A percentile compares a stretch with the other conserved stretches of the same genome.
phyloP scores from a whole-genome alignment of 2,113 vertebrate species.

The Peromyscus californicus region DNA sequence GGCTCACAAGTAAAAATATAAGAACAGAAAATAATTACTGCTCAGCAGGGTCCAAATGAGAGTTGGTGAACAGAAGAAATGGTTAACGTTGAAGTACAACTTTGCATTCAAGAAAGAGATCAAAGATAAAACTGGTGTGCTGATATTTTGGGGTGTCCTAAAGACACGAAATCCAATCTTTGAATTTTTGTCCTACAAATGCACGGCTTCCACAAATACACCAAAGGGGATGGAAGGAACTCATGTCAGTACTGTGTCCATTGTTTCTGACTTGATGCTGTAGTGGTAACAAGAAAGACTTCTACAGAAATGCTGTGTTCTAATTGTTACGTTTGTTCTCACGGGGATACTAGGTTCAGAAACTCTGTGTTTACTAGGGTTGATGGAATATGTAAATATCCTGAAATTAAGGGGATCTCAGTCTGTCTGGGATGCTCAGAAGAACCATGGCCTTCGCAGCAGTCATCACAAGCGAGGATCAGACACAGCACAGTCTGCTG shows the following conservation, averaged over 20 bases:
- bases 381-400: slow-evolving; percentile 15
- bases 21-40: not conserved
- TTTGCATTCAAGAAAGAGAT: not conserved
- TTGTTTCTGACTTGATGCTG: not conserved
- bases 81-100: not conserved
- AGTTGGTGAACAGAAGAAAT: not conserved
- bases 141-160: not conserved
- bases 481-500: not conserved
- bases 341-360: not conserved
- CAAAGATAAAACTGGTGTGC: not conserved
- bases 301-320: not conserved
- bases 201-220: not conserved
- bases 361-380: not conserved
- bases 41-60: not conserved
- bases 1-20: not conserved
- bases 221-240: not conserved
- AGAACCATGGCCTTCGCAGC: not conserved
- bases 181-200: not conserved
- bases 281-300: not conserved
- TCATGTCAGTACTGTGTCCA: not conserved
- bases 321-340: not conserved
- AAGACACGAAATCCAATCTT: not conserved
- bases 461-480: not conserved
- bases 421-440: not conserved
- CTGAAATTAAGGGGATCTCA: not conserved